Base-by-base conservation (phyloP, 2,888 invertebrate species). In the Synanthedon formicaeformis region DNA sequence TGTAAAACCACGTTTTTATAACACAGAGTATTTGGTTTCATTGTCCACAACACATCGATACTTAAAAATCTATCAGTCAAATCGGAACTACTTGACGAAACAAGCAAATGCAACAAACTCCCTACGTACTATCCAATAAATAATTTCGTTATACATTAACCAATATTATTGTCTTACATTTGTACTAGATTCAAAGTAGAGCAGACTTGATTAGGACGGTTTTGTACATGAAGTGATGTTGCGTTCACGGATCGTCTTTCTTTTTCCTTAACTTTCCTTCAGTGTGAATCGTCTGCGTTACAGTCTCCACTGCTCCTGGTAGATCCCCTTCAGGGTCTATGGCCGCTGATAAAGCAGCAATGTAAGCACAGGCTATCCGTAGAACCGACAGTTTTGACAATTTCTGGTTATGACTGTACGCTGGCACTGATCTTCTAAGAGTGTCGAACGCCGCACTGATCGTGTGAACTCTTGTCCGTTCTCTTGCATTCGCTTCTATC, bases 381-480 rank as follows among this genome's bases (percentile, higher is more conserved):
- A 98, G 78, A 13, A 98, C 96, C 1, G 97, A 96, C 52, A 98
- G 81, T 72, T 98, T 98, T 1, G 96, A 96, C 23, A 98, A 90
- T 80, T 97, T 97, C 80, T 97, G 97, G 71, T 96, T 95, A 74
- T 96, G 94, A 48, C 96, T 96, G 75, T 96, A 97, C 0, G 97
- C 92, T 2, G 97, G 97, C 49, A 98, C 93, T 1, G 96, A 90
- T 56, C 89, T 88, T 50, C 97, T 89, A 10, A 98, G 84, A 1
- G 94, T 96, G 61, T 98, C 97, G 73, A 97, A 98, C 0, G 97
- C 97, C 0, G 97, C 97, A 68, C 96, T 96, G 60, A 98, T 98
- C 1, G 97, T 97, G 76, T 98, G 97, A 0, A 98, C 97, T 52
- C 97, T 88, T 5, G 97, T 96, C 55, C 97, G 84, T 73, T 98